Conservation (phyloP, 2,888 invertebrate species). For the Scaeva pyrastri region DNA sequence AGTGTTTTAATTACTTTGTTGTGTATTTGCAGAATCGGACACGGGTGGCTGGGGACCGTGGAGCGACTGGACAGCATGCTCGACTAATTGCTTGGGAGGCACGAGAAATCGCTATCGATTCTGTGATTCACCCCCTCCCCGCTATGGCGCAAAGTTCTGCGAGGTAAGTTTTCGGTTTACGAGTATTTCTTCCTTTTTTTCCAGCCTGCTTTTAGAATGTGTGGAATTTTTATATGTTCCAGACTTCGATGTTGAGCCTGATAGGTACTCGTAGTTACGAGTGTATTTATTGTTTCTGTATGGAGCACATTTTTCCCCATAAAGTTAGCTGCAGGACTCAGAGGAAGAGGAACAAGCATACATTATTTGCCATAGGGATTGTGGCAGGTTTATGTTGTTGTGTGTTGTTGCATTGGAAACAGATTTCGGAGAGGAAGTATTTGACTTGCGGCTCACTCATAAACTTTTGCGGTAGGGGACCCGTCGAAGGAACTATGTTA, state of each 20-base stretch:
- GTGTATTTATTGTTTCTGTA: constrained; percentile 45
- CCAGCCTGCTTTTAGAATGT: neutral
- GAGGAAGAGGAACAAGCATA: constrained; percentile 18
- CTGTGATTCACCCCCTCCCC: constrained; percentile 94
- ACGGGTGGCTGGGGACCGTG: constrained; percentile 91
- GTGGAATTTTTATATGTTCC: constrained; percentile 19
- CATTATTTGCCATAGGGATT: constrained; percentile 35
- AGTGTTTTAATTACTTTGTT: constrained; percentile 68
- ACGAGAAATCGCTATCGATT: constrained; percentile 93
- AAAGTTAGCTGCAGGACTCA: constrained; percentile 27
- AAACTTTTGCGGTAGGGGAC: neutral
- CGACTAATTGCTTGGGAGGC: constrained; percentile 90
- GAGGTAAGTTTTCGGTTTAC: constrained; percentile 86
- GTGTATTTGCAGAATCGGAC: constrained; percentile 87
- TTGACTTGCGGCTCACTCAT: constrained; percentile 32
- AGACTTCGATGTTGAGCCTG: constrained; percentile 17
- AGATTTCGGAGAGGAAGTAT: constrained; percentile 27
- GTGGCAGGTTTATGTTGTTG: constrained; percentile 22
- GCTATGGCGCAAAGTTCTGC: constrained; percentile 95
- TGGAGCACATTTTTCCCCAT: constrained; percentile 11
- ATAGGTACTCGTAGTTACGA: constrained; percentile 18
- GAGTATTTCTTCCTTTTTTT: neutral
- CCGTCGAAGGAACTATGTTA: constrained; percentile 7
- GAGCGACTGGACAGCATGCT: constrained; percentile 94
- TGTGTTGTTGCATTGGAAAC: constrained; percentile 24